Conservation (phyloP, 2,888 invertebrate species). For the Osmoderma eremita region DNA sequence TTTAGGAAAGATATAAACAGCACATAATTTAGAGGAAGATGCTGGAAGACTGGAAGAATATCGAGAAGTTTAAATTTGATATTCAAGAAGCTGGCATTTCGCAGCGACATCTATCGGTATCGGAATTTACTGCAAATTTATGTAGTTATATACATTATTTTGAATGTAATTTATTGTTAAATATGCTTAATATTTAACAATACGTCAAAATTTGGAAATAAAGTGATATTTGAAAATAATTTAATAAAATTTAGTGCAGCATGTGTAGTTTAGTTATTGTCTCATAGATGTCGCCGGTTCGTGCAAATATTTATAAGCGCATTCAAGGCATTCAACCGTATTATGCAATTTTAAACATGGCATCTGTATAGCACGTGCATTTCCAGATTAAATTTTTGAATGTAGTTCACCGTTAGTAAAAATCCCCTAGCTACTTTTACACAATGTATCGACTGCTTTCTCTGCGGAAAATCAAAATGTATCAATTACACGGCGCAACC, state of each 20-base stretch:
- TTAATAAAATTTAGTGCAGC: too few relatives aligned
- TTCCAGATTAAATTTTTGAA: conserved; percentile 7
- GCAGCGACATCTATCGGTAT: conserved; percentile 15
- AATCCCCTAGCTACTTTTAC: conserved; percentile 33
- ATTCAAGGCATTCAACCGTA: background rate
- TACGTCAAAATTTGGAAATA: too few relatives aligned
- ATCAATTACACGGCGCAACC: conserved; percentile 53
- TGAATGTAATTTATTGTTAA: too few relatives aligned
- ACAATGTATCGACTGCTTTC: conserved; percentile 57
- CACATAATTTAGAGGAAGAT: conserved; percentile 25
- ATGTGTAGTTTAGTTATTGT: too few relatives aligned
- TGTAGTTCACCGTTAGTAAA: conserved; percentile 44
- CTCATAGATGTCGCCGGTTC: background rate
- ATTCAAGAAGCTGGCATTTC: background rate
- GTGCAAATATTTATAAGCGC: too few relatives aligned
- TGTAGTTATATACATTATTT: too few relatives aligned
- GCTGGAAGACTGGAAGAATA: conserved; percentile 22
- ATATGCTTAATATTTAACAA: too few relatives aligned
- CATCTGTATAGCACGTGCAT: conserved; percentile 27
- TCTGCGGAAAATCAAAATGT: conserved; percentile 51
- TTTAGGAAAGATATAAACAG: conserved; percentile 4
- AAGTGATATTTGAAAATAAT: too few relatives aligned
- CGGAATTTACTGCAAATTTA: too few relatives aligned
- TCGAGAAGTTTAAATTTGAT: conserved; percentile 27
- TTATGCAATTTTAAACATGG: conserved; percentile 38